A percentile compares a stretch with the other conserved stretches of the same genome.
phyloP scores from a whole-genome alignment of 1,140 invertebrate genomes.

The Drosophila kepulauana region DNA sequence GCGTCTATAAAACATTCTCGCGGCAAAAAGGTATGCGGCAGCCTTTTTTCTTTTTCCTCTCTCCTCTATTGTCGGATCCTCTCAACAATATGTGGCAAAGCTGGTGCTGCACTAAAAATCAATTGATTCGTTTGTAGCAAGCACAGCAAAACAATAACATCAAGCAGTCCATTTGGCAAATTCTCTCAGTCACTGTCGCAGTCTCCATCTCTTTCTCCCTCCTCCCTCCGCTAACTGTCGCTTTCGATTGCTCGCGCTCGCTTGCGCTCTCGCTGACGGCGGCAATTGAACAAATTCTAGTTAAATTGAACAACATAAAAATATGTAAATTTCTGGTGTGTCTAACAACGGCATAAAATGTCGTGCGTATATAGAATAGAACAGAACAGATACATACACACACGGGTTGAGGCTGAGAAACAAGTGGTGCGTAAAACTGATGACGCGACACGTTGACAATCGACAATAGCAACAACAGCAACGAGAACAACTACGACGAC shows the following conservation, averaged over 20 bases:
- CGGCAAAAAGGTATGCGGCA: slow-evolving; percentile 49
- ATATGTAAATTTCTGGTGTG: slow-evolving; percentile 62
- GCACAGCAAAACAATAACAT: slow-evolving; percentile 25
- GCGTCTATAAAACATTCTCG: slow-evolving; percentile 18
- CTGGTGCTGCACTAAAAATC: slow-evolving; percentile 33
- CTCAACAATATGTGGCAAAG: slow-evolving; percentile 28
- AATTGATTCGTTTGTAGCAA: slow-evolving; percentile 36
- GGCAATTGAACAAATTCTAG: slow-evolving; percentile 44
- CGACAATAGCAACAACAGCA: slow-evolving; percentile 44
- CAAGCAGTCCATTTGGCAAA: slow-evolving; percentile 14
- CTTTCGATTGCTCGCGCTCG: neutral
- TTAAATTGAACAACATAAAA: slow-evolving; percentile 63
- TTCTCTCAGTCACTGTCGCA: neutral
- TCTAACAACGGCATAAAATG: slow-evolving; percentile 33
- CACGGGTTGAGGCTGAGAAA: slow-evolving; percentile 22
- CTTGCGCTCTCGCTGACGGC: neutral
- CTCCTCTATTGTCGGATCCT: neutral
- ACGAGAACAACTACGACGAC: slow-evolving; percentile 30
- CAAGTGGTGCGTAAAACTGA: slow-evolving; percentile 77
- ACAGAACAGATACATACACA: slow-evolving; percentile 4
- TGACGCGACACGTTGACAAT: slow-evolving; percentile 76
- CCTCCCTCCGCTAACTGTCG: neutral
- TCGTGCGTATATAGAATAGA: slow-evolving; percentile 16
- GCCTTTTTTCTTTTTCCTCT: neutral
- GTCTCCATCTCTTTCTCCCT: neutral